A percentile compares a stretch with the other conserved stretches of the same genome.
Evolutionary conservation across 64 coral and sea anemone species (phyloP).

Genomic region (Montipora efflorescens): DNA sequence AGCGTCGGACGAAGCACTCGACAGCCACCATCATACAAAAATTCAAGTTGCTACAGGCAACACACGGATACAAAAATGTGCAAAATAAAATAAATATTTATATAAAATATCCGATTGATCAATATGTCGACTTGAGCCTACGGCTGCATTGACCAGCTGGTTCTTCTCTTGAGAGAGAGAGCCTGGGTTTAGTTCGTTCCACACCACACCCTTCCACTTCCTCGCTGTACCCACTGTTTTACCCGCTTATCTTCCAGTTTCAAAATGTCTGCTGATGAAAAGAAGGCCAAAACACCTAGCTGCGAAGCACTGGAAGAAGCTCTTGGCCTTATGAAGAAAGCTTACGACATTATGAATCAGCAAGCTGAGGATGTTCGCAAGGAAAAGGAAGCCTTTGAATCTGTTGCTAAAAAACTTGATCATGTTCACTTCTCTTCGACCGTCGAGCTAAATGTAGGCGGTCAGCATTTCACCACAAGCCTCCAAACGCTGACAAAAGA

Average conservation of each 20-base stretch:
- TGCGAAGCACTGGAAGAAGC: background rate
- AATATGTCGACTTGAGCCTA: background rate
- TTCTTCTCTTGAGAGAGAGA: background rate
- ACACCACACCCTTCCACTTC: too few relatives aligned
- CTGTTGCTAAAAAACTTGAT: slow-evolving; percentile 38
- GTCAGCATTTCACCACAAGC: slow-evolving; percentile 31
- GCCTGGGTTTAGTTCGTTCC: background rate
- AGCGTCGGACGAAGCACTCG: slow-evolving; percentile 24
- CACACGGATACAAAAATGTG: background rate
- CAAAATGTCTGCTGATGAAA: background rate
- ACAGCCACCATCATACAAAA: slow-evolving; percentile 56
- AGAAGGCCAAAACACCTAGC: background rate
- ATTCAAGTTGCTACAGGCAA: slow-evolving; percentile 72
- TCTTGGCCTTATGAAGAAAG: slow-evolving; percentile 1
- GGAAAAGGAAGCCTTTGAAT: slow-evolving; percentile 66
- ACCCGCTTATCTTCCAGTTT: background rate
- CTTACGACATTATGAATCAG: slow-evolving; percentile 33
- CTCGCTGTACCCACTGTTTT: background rate
- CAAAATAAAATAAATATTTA: too few relatives aligned
- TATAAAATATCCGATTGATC: too few relatives aligned
- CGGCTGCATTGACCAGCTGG: background rate
- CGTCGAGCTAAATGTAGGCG: slow-evolving; percentile 33
- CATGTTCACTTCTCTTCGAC: slow-evolving; percentile 7
- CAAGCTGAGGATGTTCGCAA: slow-evolving; percentile 42
- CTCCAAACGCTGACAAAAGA: slow-evolving; percentile 23